Base-by-base conservation (phyloP, 2,888 invertebrate genomes). In the Polyommatus iphigenia region DNA sequence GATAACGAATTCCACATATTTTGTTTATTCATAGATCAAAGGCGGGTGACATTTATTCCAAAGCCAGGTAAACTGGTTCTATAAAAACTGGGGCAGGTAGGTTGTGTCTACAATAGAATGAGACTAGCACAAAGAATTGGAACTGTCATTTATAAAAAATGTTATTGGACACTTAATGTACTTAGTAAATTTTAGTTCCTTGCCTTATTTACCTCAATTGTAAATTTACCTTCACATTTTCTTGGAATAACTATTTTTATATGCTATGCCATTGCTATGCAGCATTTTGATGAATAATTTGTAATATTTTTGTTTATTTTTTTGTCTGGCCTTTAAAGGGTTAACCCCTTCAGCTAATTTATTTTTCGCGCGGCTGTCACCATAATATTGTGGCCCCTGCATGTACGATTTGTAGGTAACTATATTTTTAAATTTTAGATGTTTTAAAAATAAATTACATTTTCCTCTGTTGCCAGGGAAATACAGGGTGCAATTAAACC, bases 1-100 rank as follows among this genome's bases (percentile, higher is more conserved):
- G 75, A 75, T 75, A 75, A 75, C 24, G 46, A 73, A 75, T 75
- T 50, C 50, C 75, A 75, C 75, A 50, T 54, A 50, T 18, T 75
- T 54, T 75, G 18, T 54, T 75, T 18, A 29, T 29, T 18, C 18
- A 29, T 50, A 32, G 67, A 67, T 67, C 29, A 67, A 32, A 67
- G 18, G 29, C 67, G 29, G 67, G 15, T 67, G 67, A 67, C 67
- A 67, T 67, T 67, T 67, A 29, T 67, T 67, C 15, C 13, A 29
- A 15, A 67, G 67, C 29, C 67, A 67, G 67, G 67, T 67, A 67
- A 67, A 67, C 29, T 67, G 67, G 67, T 67, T 18, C 18, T 67
- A 67, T 67, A 67, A 29, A 67, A 67, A 67, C 67, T 32, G 67
- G 29, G 67, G 18, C 29, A 32, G 15, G 67, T 32, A 29, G 24